phyloP scores from a whole-genome alignment of 2,797 vertebrate genomes.

The Epinephelus coioides region DNA sequence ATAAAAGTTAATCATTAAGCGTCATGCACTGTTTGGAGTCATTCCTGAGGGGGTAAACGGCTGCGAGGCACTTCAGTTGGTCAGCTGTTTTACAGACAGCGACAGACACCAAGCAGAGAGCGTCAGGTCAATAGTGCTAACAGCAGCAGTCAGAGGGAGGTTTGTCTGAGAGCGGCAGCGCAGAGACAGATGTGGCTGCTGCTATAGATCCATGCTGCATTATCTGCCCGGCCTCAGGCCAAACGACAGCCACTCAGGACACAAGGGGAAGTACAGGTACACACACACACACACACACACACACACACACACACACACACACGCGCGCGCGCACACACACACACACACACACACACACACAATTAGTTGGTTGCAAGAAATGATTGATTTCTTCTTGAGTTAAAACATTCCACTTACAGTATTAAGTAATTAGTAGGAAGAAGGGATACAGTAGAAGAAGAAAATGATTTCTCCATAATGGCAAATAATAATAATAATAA shows the following conservation, averaged over 20 bases:
- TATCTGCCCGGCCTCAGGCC: slow-evolving; percentile 60
- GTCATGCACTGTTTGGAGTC: background rate
- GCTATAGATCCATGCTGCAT: slow-evolving; percentile 58
- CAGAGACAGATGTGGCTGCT: slow-evolving; percentile 72
- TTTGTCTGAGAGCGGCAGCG: slow-evolving; percentile 32
- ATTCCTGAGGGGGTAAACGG: slow-evolving; percentile 16
- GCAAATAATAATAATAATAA: background rate
- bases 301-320: slow-evolving; percentile 1
- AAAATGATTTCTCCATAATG: background rate
- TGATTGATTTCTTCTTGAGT: slow-evolving; percentile 28
- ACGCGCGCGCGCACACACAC: background rate
- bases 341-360: background rate
- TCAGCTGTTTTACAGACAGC: slow-evolving; percentile 47
- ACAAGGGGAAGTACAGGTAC: slow-evolving; percentile 46
- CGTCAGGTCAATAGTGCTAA: slow-evolving; percentile 42
- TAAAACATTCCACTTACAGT: slow-evolving; percentile 13
- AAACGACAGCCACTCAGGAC: slow-evolving; percentile 55
- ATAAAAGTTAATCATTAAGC: slow-evolving; percentile 39
- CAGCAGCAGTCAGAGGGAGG: slow-evolving; percentile 39
- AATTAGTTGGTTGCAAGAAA: slow-evolving; percentile 14
- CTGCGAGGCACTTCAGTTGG: slow-evolving; percentile 11
- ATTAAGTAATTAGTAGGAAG: slow-evolving; percentile 14
- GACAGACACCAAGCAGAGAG: slow-evolving; percentile 43
- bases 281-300: slow-evolving; percentile 31
- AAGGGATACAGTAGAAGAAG: background rate